Conservation (phyloP, 2,888 invertebrate genomes). For the Torymus tubicola region DNA sequence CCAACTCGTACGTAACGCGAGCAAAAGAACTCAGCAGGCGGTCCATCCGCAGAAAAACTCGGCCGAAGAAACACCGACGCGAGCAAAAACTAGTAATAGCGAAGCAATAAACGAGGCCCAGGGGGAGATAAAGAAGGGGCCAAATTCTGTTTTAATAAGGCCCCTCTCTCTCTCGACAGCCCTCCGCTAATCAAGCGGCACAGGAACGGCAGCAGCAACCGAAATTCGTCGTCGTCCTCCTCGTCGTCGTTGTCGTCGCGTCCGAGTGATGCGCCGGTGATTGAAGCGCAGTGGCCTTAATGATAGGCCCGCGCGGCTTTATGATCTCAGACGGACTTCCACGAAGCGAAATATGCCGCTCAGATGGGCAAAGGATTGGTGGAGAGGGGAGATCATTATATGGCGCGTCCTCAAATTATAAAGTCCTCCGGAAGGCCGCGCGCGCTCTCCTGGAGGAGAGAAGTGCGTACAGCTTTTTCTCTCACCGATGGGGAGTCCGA, state of each 20-base stretch:
- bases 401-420: constrained; percentile 58
- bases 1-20: constrained; percentile 1
- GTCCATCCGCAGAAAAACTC: constrained; percentile 2
- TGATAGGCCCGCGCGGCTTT: constrained; percentile 64
- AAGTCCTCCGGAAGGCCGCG: constrained; percentile 13
- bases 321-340: constrained; percentile 66
- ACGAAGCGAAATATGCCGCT: constrained; percentile 57
- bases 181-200: constrained; percentile 50
- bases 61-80: constrained; percentile 2
- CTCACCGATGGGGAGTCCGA: too few relatives aligned
- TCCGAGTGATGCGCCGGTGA: background rate
- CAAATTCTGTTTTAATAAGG: constrained; percentile 52
- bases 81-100: constrained; percentile 49
- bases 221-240: constrained; percentile 39
- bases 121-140: constrained; percentile 7
- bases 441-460: background rate
- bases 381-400: constrained; percentile 58
- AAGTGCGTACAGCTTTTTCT: too few relatives aligned
- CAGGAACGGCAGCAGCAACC: background rate
- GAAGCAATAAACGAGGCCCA: constrained; percentile 43
- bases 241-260: too few relatives aligned
- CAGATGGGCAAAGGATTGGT: background rate
- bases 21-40: background rate
- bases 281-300: constrained; percentile 57
- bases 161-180: background rate